Conservation (phyloP, 2,797 vertebrate genomes). For the Adelosebastes latens region DNA sequence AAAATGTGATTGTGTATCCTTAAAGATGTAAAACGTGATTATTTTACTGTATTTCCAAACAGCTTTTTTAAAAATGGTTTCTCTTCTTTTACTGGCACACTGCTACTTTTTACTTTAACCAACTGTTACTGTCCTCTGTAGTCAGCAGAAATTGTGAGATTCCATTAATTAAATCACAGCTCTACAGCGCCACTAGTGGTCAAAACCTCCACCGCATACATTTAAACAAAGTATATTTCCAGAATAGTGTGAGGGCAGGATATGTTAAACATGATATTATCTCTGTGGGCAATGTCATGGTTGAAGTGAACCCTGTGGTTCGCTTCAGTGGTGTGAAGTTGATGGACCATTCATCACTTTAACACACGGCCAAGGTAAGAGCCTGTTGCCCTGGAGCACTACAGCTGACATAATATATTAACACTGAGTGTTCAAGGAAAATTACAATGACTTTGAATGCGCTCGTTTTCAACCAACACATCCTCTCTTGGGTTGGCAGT, state of each 20-base stretch:
- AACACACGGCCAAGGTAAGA: constrained; percentile 70
- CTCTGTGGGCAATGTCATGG: constrained; percentile 58
- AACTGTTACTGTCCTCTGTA: not conserved
- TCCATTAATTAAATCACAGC: not conserved
- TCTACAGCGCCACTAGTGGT: not conserved
- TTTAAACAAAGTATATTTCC: constrained; percentile 27
- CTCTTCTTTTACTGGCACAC: not conserved
- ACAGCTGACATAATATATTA: constrained; percentile 65
- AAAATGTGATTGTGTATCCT: not conserved
- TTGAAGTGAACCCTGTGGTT: constrained; percentile 56
- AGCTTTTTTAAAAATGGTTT: not conserved
- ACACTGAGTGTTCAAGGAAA: constrained; percentile 53
- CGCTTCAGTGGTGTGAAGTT: constrained; percentile 57
- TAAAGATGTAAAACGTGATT: not conserved
- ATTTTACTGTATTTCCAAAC: not conserved
- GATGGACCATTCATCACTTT: constrained; percentile 72
- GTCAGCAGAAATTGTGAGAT: not conserved
- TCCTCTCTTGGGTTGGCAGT: constrained; percentile 40
- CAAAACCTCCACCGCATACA: not conserved
- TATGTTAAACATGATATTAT: constrained; percentile 51
- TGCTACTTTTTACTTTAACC: not conserved
- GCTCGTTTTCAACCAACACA: constrained; percentile 33
- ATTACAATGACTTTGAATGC: constrained; percentile 64
- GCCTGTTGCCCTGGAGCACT: constrained; percentile 55
- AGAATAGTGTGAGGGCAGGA: constrained; percentile 13